These are phyloP conservation scores for Lathamus discolor DNA, from an alignment of 2,113 vertebrate genomes.

Conservation along the genomic window DNA sequence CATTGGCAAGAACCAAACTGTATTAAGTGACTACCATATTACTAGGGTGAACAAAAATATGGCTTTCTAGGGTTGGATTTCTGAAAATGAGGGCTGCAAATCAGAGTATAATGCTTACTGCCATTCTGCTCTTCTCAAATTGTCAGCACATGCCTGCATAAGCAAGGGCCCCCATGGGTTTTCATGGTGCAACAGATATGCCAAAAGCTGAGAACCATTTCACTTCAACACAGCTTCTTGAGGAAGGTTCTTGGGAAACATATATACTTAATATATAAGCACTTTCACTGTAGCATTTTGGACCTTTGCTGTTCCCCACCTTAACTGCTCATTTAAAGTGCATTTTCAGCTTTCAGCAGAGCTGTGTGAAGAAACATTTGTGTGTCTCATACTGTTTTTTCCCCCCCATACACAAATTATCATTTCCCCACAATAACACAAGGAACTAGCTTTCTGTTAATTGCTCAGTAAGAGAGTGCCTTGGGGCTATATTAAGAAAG, in stretches of 20 bases:
- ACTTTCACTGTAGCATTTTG: not conserved
- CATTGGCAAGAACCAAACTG: not conserved
- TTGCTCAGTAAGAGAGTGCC: constrained; percentile 36
- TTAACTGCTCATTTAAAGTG: not conserved
- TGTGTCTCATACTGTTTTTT: not conserved
- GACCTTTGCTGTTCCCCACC: not conserved
- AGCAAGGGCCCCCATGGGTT: not conserved
- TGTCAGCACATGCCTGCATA: not conserved
- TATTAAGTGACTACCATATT: not conserved
- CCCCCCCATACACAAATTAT: not conserved
- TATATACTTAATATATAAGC: not conserved
- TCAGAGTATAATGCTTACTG: not conserved
- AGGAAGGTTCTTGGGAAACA: not conserved
- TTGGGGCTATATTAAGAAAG: constrained; percentile 67
- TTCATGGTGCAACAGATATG: not conserved
- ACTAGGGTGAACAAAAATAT: not conserved
- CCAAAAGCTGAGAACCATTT: not conserved
- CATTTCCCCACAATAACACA: constrained; percentile 14
- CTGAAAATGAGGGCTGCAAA: not conserved
- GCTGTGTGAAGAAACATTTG: not conserved
- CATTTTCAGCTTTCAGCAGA: not conserved
- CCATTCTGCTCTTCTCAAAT: not conserved
- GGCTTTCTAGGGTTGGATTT: not conserved
- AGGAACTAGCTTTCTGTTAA: constrained; percentile 49
- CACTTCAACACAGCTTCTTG: not conserved